Base-by-base conservation (phyloP, 2,797 vertebrate species). In the Urosaurus nigricauda region DNA sequence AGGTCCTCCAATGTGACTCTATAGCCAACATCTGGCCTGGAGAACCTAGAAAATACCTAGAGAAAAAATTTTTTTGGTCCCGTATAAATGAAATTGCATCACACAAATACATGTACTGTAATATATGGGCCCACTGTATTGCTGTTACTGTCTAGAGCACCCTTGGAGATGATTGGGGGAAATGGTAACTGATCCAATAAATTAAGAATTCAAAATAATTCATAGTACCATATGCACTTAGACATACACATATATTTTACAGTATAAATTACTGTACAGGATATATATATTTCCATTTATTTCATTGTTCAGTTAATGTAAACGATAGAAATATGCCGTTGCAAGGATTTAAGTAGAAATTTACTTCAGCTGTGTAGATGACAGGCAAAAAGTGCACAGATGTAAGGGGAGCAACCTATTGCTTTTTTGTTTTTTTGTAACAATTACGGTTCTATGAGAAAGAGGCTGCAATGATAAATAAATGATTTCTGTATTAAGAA, bases 231-330 rank as follows among this genome's bases (percentile, higher is more conserved):
- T 87, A 92, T 90, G 70, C 19, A 84, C 12, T 4, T 60, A 16
- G 58, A 60, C n/a, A 71, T 19, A 60, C 79, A 60, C 17, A 84
- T 90, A 95, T 93, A 96, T 91, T 95, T 95, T 96, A 95, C 88
- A 95, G 89, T 93, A 95, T 95, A 95, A 94, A 94, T 95, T 88
- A 94, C 91, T 93, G 75, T 92, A 95, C 92, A 95, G 91, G 92
- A 90, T 74, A 92, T 78, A 92, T 78, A 90, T 77, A 92, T 78
- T 95, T 85, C 26, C 0, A 0, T 91, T 95, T 90, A 86, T 93
- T 93, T 92, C 90, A 70, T 88, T 84, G 47, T 88, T 92, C 79
- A 12, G 14, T 80, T 89, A 82, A 89, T 89, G 91, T 92, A 93
- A 91, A 95, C 87, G 89, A 87, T 83, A 92, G 35, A 81, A 63